A percentile compares a stretch with the other conserved stretches of the same genome.
Conservation (phyloP, 2,797 vertebrate genomes). For the Rhodeus uyekii region DNA sequence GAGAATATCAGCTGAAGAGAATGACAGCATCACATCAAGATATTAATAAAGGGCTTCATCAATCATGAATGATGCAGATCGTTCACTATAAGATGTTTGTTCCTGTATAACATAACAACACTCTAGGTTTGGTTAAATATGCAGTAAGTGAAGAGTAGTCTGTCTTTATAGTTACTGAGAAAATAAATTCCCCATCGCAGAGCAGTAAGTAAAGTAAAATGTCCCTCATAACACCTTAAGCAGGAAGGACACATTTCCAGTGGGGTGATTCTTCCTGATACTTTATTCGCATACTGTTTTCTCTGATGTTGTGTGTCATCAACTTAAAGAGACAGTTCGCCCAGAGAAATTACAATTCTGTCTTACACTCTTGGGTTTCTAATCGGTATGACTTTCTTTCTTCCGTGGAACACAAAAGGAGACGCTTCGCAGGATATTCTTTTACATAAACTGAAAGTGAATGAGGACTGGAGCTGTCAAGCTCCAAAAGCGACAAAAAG, state of each 20-base stretch:
- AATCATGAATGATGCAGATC: slow-evolving; percentile 1
- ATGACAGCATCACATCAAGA: slow-evolving; percentile 25
- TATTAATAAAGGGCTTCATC: slow-evolving; percentile 25
- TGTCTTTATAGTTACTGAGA: slow-evolving; percentile 18
- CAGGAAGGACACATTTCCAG: slow-evolving; percentile 13
- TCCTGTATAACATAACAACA: slow-evolving; percentile 18
- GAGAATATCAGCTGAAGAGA: slow-evolving; percentile 12
- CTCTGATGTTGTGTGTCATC: neutral
- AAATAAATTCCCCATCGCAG: slow-evolving; percentile 14
- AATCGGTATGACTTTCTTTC: neutral
- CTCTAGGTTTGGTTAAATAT: slow-evolving; percentile 48
- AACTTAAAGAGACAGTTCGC: slow-evolving; percentile 1
- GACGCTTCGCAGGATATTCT: neutral
- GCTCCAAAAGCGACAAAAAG: neutral
- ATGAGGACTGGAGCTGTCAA: neutral
- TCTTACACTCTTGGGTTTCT: neutral
- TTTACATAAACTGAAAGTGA: neutral
- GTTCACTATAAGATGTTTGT: slow-evolving; percentile 13
- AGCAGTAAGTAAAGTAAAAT: slow-evolving; percentile 15
- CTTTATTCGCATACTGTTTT: slow-evolving; percentile 14
- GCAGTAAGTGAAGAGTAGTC: slow-evolving; percentile 37
- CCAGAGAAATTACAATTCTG: neutral
- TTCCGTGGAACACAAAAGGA: neutral
- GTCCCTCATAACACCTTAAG: slow-evolving; percentile 12
- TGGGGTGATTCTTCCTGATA: slow-evolving; percentile 17